Evolutionary conservation across 1,140 invertebrate species (phyloP).

Genomic region (Drosophila rufa): DNA sequence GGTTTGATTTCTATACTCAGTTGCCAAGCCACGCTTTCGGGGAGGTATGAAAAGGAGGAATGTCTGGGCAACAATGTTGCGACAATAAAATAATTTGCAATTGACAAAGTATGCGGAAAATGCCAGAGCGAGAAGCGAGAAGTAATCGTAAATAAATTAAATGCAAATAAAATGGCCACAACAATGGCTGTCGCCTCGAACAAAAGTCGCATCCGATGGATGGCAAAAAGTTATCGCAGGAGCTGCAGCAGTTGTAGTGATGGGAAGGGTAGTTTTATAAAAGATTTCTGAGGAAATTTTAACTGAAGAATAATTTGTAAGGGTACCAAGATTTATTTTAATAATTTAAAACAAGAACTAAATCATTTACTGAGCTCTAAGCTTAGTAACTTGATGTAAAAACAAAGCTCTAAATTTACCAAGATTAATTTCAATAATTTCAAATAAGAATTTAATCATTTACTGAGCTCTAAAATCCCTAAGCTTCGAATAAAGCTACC

Average conservation of each 20-base stretch:
- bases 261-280: background rate
- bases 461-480: too few relatives aligned
- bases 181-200: conserved; percentile 61
- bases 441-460: too few relatives aligned
- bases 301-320: too few relatives aligned
- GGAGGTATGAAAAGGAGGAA: background rate
- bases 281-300: background rate
- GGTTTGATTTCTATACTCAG: conserved; percentile 19
- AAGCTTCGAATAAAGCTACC: too few relatives aligned
- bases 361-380: too few relatives aligned
- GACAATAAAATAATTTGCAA: conserved; percentile 81
- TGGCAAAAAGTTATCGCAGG: conserved; percentile 60
- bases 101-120: conserved; percentile 74
- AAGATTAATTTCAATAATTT: background rate
- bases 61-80: conserved; percentile 70
- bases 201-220: conserved; percentile 58
- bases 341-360: background rate
- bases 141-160: conserved; percentile 47
- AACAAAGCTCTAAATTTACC: too few relatives aligned
- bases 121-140: conserved; percentile 24
- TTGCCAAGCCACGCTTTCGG: background rate
- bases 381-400: too few relatives aligned
- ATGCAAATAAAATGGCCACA: conserved; percentile 71
- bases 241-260: background rate
- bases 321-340: background rate